Conservation (phyloP, 2,113 vertebrate genomes). For the Xerus inauris region DNA sequence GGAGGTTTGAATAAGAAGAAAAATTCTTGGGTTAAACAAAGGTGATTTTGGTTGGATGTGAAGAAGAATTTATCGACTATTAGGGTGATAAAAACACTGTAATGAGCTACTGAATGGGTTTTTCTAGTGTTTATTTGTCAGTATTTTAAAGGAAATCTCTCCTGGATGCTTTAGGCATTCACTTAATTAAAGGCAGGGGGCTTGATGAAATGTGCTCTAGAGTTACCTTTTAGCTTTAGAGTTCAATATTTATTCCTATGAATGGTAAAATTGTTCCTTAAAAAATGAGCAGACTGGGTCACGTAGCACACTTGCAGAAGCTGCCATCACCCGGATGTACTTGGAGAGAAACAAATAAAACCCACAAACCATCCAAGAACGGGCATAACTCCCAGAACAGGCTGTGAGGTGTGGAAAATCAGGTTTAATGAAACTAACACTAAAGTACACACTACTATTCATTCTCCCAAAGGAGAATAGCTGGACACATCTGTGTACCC, state of each 20-base stretch:
- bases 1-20: background rate
- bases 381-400: background rate
- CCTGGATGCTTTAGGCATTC: background rate
- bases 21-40: background rate
- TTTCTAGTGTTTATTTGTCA: slow-evolving; percentile 15
- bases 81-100: slow-evolving; percentile 27
- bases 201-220: background rate
- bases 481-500: background rate
- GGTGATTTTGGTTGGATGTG: background rate
- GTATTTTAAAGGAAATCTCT: slow-evolving; percentile 44
- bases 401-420: background rate
- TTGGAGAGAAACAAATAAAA: background rate
- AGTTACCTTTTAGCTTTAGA: background rate
- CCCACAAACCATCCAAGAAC: background rate
- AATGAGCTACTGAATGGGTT: background rate
- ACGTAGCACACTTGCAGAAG: background rate
- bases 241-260: slow-evolving; percentile 13
- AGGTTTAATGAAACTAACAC: background rate
- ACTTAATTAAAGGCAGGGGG: background rate
- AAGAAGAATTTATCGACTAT: slow-evolving; percentile 32
- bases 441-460: background rate
- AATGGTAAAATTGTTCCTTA: background rate
- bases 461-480: background rate
- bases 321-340: background rate
- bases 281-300: background rate